Evolutionary conservation across 2,113 vertebrate species (phyloP), one percentile per base, ranked within the genome.

Genomic region (Alosa alosa): DNA sequence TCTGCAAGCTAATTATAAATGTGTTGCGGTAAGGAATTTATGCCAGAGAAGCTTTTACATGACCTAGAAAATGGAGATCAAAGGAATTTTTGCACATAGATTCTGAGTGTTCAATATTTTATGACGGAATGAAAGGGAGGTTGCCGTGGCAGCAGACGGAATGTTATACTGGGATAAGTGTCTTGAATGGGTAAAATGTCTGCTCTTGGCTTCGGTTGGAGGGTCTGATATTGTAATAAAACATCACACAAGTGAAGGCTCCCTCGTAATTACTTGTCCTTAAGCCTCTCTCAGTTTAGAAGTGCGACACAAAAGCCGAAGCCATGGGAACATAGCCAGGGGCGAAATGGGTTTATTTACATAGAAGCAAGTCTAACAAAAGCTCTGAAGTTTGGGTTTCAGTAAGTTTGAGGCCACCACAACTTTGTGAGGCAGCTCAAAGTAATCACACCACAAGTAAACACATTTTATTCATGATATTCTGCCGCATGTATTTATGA

Each of bases 91-190:
- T 86, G 86, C 86, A 86, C 86, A 83, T 81, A 86, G 87, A 86
- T 87, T 86, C 52, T 68, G 88, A 86, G 82, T 87, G 72, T 90
- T 90, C 84, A 90, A 91, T 89, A 89, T 91, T 92, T 89, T 78
- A 91, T 84, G 68, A 82, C 45, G 46, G 60, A 52, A 78, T 85
- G 85, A 89, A 64, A 81, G 60, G 18, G 47, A 47, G 39, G 52
- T 83, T 89, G 31, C 47, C 82, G 86, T 60, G 46, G 82, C 64
- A 82, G 82, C 18, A 47, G 47, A 82, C n/a, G 49, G 22, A 83
- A 55, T 82, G 49, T 44, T 15, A 45, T 49, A 50, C 39, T 81
- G 39, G 55, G 39, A n/a, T 60, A 60, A 60, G 11, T 68, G 64
- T 68, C 64, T 68, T 10, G 22, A 68, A 31, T 68, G 64, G n/a